Base-by-base conservation (phyloP, 2,888 invertebrate species). In the Cecidostiba fungosa region DNA sequence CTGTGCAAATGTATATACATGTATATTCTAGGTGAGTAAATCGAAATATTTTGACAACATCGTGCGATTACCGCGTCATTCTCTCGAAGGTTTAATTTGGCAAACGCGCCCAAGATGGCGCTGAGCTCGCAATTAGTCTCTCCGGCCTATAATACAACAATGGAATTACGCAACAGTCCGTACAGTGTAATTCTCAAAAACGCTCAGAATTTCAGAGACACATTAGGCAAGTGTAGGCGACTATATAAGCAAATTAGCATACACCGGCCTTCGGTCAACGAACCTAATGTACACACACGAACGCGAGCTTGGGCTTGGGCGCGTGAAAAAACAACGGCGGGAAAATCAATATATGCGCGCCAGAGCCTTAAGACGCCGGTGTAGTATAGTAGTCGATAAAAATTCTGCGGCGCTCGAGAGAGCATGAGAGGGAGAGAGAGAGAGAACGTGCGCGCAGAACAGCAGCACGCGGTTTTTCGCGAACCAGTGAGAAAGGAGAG, bases 321-420 rank as follows among this genome's bases (percentile, higher is more conserved):
- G 66, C 39, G 36, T 26, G 47, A 77, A 77, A 77, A 50, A 76
- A 72, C 23, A 72, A 81, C 50, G 19, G 59, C 47, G 47, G 62
- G 39, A 83, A 85, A 85, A 85, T 85, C 85, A 85, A 85, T 85
- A 85, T 83, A 69, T n/a, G 32, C 70, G 72, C 76, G 72, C 62
- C 19, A 29, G 69, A 23, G 77, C 50, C 85, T 76, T 29, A 83
- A 85, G 82, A 83, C 82, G 85, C 19, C 69, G n/a, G 19, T 26
- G 59, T n/a, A 23, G n/a, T 66, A 66, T 29, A 29, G 12, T 26
- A 82, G 74, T 85, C 85, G 82, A 85, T 82, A 85, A 82, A 85
- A 85, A 85, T 85, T 83, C 85, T 83, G 82, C 79, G 74, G 79
- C 82, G 70, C 72, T 77, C 72, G 12, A 72, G 19, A 32, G 50